Evolutionary conservation across 92 coral and sea anemone genomes (phyloP).

Genomic region (Montipora capitata): DNA sequence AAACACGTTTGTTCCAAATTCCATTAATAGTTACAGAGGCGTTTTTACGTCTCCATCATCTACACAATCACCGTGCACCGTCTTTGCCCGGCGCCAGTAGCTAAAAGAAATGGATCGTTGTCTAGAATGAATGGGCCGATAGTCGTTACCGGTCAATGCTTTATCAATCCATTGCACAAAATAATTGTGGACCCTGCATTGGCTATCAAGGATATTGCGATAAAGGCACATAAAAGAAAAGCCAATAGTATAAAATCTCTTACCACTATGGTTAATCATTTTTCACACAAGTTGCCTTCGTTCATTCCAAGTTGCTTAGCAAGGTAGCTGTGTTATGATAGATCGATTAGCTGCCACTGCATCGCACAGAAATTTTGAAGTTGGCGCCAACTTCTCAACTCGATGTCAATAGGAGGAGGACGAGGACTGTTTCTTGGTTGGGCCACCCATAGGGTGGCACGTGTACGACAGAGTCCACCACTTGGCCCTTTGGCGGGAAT

Average conservation of each 20-base stretch:
- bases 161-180: neutral
- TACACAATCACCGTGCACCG: too few species aligned
- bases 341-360: neutral
- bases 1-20: too few species aligned
- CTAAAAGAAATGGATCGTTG: too few species aligned
- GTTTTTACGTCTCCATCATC: too few species aligned
- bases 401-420: neutral
- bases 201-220: neutral
- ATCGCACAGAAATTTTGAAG: too few species aligned
- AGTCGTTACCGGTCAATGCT: neutral
- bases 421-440: neutral
- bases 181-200: neutral
- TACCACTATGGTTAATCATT: neutral
- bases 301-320: neutral
- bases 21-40: too few species aligned
- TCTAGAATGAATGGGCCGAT: neutral
- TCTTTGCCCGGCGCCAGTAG: neutral
- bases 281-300: too few species aligned
- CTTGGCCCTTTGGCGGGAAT: neutral
- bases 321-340: neutral
- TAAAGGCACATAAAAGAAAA: neutral
- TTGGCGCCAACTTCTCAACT: neutral
- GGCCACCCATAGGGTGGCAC: neutral
- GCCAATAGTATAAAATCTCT: neutral
- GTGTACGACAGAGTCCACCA: neutral